Conservation (phyloP, 2,888 invertebrate species). For the Cerastis leucographa region DNA sequence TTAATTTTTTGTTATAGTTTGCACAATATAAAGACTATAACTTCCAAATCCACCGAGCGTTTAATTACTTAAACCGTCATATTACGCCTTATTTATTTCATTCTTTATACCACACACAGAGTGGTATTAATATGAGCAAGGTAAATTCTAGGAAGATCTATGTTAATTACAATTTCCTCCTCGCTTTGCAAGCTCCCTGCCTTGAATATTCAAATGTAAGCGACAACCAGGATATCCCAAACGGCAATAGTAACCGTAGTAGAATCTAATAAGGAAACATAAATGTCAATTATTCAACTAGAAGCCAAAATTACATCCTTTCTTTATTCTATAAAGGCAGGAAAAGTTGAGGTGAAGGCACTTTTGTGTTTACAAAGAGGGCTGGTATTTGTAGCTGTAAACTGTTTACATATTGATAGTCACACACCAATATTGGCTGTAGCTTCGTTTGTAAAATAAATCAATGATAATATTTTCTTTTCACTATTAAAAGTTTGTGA, state of each 20-base stretch:
- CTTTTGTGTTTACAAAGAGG: constrained; percentile 13
- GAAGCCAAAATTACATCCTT: constrained; percentile 42
- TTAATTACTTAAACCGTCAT: background rate
- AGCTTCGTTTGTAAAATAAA: background rate
- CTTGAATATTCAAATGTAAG: constrained; percentile 35
- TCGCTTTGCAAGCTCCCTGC: background rate
- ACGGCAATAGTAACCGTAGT: constrained; percentile 26
- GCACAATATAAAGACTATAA: background rate
- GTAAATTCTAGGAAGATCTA: background rate
- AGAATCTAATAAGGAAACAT: constrained; percentile 59
- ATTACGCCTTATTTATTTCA: background rate
- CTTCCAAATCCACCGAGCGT: background rate
- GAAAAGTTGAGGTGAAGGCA: constrained; percentile 9
- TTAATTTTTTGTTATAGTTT: background rate
- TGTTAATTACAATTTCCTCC: constrained; percentile 41
- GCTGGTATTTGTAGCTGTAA: constrained; percentile 2
- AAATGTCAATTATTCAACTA: constrained; percentile 44
- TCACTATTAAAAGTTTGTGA: background rate
- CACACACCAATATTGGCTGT: constrained; percentile 1
- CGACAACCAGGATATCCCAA: constrained; percentile 57
- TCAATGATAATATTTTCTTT: background rate
- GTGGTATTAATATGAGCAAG: constrained; percentile 9
- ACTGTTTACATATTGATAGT: constrained; percentile 6
- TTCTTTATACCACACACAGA: background rate
- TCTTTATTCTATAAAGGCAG: constrained; percentile 8